Conservation (phyloP, 2,797 vertebrate genomes). For the Chloroceryle amazona region DNA sequence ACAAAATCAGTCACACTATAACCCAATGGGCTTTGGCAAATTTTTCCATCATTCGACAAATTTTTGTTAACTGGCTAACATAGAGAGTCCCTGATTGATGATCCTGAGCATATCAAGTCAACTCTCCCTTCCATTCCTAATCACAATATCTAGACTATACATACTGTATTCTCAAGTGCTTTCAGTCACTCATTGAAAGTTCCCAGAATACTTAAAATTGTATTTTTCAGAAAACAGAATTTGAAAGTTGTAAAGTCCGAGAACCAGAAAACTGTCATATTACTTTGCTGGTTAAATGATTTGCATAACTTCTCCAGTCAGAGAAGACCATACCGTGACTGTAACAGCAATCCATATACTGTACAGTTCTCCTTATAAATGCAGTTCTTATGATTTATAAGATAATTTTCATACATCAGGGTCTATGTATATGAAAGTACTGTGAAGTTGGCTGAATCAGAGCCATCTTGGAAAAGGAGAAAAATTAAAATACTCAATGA, state of each 20-base stretch:
- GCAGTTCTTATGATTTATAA: background rate
- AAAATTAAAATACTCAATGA: background rate
- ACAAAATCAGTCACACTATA: background rate
- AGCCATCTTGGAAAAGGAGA: background rate
- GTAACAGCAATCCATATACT: fast-evolving
- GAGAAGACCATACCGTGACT: background rate
- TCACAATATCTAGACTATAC: background rate
- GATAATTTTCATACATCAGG: background rate
- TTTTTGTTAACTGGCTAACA: background rate
- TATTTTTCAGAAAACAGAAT: background rate
- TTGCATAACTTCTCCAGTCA: background rate
- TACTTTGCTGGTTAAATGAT: background rate
- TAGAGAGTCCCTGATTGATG: background rate
- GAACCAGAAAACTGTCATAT: background rate
- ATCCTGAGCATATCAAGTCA: background rate
- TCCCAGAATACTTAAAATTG: background rate
- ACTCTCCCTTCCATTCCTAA: background rate
- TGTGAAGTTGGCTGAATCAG: background rate
- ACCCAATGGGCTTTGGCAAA: background rate
- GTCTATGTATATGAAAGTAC: background rate
- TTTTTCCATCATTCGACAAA: background rate
- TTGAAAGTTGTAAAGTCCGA: background rate
- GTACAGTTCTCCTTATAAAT: background rate
- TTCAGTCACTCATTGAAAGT: background rate
- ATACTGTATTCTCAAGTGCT: background rate